Conservation (phyloP, 2,888 invertebrate species). For the Bibio marci region DNA sequence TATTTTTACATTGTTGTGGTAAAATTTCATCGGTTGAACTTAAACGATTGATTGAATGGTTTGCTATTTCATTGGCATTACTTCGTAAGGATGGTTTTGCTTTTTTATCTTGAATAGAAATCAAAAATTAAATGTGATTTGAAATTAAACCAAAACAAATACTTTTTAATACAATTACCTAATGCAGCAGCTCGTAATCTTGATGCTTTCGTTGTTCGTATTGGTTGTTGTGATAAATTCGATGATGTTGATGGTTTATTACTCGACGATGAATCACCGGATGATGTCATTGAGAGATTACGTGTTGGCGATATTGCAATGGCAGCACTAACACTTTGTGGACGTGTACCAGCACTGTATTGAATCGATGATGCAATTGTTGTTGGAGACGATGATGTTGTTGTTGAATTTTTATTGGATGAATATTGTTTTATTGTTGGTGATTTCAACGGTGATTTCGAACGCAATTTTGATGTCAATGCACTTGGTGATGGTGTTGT, state of each 20-base stretch:
- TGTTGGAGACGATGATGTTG: neutral
- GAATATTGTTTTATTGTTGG: no score
- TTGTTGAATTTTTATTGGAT: no score
- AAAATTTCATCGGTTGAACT: no score
- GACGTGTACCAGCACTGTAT: neutral
- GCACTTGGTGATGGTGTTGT: slow-evolving; percentile 6
- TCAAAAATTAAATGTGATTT: no score
- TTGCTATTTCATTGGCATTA: no score
- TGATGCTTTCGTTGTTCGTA: slow-evolving; percentile 55
- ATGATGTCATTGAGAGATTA: neutral
- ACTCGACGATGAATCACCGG: neutral
- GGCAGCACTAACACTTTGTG: slow-evolving; percentile 8
- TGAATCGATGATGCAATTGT: neutral
- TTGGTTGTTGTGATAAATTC: slow-evolving; percentile 19
- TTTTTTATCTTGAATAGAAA: no score
- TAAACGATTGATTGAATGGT: no score
- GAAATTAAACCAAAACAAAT: no score
- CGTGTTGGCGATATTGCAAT: neutral
- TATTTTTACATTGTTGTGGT: no score
- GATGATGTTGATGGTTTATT: neutral
- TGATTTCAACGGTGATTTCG: neutral
- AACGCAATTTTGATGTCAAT: slow-evolving; percentile 2
- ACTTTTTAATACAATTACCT: no score
- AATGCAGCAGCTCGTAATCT: slow-evolving; percentile 49
- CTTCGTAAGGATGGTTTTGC: no score